Conservation (phyloP, 2,797 vertebrate genomes). For the Mallotus villosus region DNA sequence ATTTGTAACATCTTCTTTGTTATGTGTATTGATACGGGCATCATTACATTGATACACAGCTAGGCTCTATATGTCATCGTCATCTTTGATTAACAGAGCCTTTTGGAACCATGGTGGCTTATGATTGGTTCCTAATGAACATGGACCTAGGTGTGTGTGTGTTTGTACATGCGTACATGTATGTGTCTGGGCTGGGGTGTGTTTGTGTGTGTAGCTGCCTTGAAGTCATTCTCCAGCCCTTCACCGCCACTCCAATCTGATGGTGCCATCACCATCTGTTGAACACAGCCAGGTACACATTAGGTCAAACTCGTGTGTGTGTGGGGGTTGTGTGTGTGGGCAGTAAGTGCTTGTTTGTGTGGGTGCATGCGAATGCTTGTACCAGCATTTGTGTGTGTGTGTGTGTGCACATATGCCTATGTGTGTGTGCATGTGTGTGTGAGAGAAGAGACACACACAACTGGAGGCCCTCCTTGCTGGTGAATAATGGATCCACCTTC, state of each 20-base stretch:
- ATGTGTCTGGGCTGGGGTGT: conserved; percentile 12
- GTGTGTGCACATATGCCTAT: not conserved
- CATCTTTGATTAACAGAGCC: not conserved
- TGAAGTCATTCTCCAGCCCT: not conserved
- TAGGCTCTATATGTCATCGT: not conserved
- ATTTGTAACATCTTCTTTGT: not conserved
- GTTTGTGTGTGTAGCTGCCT: conserved; percentile 17
- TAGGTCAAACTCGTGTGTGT: not conserved
- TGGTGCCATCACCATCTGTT: not conserved
- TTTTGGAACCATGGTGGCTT: not conserved
- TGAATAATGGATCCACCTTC: conserved; percentile 69
- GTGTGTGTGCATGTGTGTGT: conserved; percentile 36
- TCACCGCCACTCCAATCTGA: not conserved
- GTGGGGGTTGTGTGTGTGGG: conserved; percentile 10
- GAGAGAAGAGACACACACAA: not conserved
- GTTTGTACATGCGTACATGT: conserved; percentile 9
- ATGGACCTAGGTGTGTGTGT: conserved; percentile 1
- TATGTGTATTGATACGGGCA: not conserved
- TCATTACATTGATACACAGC: not conserved
- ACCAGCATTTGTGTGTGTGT: conserved; percentile 18
- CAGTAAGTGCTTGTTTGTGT: conserved; percentile 32
- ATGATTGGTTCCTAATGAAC: not conserved
- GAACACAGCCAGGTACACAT: not conserved
- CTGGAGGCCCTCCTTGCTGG: conserved; percentile 21
- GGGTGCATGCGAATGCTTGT: conserved; percentile 15